phyloP scores from a whole-genome alignment of 2,113 vertebrate species.

The Bostrychus sinensis region DNA sequence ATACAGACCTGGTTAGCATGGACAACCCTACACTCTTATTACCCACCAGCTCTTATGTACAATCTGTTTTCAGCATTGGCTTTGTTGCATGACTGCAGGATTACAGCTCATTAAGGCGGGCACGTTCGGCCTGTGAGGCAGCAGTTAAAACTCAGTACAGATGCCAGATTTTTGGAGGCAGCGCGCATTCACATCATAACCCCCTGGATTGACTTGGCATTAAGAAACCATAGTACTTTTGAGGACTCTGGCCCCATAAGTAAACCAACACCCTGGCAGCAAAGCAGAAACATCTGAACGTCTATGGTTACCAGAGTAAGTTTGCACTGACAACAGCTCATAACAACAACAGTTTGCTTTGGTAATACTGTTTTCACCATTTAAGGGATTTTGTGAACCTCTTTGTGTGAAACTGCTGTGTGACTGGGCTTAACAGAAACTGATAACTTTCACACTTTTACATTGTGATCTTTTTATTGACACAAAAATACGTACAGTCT shows the following conservation, averaged over 20 bases:
- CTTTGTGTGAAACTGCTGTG: not conserved
- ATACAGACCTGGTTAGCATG: constrained; percentile 16
- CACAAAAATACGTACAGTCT: too few species aligned
- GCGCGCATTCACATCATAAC: constrained; percentile 12
- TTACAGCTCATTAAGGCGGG: constrained; percentile 21
- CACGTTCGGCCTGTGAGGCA: constrained; percentile 4
- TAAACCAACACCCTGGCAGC: constrained; percentile 3
- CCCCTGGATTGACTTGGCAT: constrained; percentile 8
- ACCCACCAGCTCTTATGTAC: not conserved
- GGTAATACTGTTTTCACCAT: not conserved
- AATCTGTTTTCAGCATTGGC: constrained; percentile 7
- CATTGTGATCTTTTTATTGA: not conserved
- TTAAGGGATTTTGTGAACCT: not conserved
- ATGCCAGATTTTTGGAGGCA: constrained; percentile 3
- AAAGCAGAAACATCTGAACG: constrained; percentile 11
- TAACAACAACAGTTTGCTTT: constrained; percentile 4
- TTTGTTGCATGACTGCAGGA: constrained; percentile 22
- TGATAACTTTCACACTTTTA: not conserved
- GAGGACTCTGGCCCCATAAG: constrained; percentile 3
- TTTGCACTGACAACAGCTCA: not conserved
- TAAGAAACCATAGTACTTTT: not conserved
- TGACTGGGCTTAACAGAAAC: not conserved
- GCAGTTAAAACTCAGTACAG: constrained; percentile 19
- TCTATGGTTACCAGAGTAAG: constrained; percentile 6
- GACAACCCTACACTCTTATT: constrained; percentile 7